Evolutionary conservation across 2,113 vertebrate genomes (phyloP).

Genomic region (Python bivittatus): DNA sequence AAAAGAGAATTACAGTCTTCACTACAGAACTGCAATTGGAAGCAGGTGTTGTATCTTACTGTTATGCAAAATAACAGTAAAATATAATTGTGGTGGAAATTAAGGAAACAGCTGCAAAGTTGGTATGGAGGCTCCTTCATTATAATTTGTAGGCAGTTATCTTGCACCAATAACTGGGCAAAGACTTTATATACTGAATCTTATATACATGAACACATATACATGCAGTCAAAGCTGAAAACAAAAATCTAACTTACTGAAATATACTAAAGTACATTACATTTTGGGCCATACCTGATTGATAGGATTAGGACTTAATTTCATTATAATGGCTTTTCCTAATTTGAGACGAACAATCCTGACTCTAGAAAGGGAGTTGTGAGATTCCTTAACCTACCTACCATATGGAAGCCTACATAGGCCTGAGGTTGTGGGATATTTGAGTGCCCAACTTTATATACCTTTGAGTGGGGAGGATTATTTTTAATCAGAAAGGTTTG

Average conservation of each 20-base stretch:
- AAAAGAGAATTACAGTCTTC: conserved; percentile 74
- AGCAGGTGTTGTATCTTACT: conserved; percentile 83
- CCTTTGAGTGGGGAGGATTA: neutral
- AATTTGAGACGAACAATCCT: conserved; percentile 37
- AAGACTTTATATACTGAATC: conserved; percentile 46
- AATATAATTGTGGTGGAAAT: conserved; percentile 79
- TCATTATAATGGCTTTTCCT: neutral
- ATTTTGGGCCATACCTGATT: neutral
- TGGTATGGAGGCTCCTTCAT: conserved; percentile 59
- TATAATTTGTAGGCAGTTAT: conserved; percentile 65
- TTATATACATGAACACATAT: conserved; percentile 25
- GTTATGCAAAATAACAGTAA: conserved; percentile 80
- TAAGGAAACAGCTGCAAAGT: conserved; percentile 80
- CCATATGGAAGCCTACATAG: conserved; percentile 71
- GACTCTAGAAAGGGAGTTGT: conserved; percentile 52
- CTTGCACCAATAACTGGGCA: conserved; percentile 13
- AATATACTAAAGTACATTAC: conserved; percentile 12
- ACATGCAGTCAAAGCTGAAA: neutral
- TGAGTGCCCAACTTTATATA: neutral
- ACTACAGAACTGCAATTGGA: conserved; percentile 73
- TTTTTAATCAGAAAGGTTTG: neutral
- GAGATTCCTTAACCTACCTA: conserved; percentile 66
- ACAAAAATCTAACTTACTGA: conserved; percentile 15
- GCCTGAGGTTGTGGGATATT: conserved; percentile 70
- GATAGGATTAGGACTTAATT: neutral